Evolutionary conservation across 1,140 invertebrate genomes (phyloP).

Genomic region (Druon quercuslanigerum): DNA sequence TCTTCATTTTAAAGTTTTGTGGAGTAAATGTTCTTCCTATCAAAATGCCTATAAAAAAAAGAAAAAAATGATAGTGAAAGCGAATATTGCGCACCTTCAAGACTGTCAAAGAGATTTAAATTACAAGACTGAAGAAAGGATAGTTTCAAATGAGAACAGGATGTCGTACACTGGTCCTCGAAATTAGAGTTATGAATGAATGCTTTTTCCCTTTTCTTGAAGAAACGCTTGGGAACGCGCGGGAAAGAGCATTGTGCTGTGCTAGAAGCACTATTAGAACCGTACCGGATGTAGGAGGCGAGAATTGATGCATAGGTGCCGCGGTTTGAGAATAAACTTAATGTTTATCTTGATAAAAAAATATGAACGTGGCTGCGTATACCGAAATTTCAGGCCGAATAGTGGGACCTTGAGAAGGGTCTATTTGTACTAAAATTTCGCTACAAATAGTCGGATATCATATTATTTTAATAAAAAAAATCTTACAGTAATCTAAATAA

Average conservation of each 20-base stretch:
- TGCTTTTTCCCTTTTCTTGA: conserved; percentile 9
- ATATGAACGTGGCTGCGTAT: not conserved
- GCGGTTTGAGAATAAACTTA: not conserved
- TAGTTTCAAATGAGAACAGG: not conserved
- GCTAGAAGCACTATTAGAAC: conserved; percentile 2
- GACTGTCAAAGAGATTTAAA: not conserved
- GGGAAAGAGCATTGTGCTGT: not conserved
- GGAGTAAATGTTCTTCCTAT: not conserved
- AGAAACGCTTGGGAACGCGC: not conserved
- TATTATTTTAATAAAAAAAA: not conserved
- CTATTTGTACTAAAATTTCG: no score
- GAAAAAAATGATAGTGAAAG: no score
- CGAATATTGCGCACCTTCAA: not conserved
- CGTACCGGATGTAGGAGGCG: conserved; percentile 11
- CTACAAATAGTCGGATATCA: no score
- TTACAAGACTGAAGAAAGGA: not conserved
- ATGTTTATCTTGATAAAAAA: not conserved
- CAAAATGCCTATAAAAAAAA: not conserved
- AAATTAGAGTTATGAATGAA: not conserved
- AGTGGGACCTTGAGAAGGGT: no score
- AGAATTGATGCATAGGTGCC: conserved; percentile 10
- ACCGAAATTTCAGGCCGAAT: no score
- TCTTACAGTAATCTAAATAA: not conserved
- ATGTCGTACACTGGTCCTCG: not conserved
- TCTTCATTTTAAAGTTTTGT: not conserved